A percentile compares a stretch with the other conserved stretches of the same genome.
Conservation (phyloP, 2,113 vertebrate genomes). For the Peromyscus polionotus region DNA sequence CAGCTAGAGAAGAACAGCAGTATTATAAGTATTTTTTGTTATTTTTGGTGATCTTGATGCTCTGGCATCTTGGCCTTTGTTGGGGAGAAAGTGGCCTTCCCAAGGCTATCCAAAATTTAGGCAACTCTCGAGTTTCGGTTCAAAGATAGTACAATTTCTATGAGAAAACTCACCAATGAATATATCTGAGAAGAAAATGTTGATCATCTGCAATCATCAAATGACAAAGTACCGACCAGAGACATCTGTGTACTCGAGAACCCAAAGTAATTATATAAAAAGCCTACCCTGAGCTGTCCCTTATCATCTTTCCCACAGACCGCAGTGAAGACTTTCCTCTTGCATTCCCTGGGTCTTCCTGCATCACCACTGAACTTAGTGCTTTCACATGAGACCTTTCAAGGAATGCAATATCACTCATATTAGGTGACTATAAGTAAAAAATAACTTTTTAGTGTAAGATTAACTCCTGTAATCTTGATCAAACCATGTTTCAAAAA, state of each 20-base stretch:
- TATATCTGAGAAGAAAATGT: neutral
- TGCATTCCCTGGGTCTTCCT: neutral
- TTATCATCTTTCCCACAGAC: rapidly evolving
- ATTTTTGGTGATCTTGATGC: neutral
- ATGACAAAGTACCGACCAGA: neutral
- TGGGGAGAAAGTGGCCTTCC: neutral
- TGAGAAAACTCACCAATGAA: neutral
- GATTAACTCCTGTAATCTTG: neutral
- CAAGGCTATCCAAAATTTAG: neutral
- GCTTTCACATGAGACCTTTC: rapidly evolving
- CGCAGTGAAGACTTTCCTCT: rapidly evolving
- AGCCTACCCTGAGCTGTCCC: rapidly evolving
- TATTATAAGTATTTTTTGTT: neutral
- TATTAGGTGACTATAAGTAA: neutral
- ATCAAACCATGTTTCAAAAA: neutral
- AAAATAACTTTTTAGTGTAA: neutral
- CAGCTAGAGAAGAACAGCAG: neutral
- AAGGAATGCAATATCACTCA: rapidly evolving
- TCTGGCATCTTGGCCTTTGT: neutral
- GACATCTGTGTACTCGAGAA: neutral
- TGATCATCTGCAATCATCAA: too few species aligned
- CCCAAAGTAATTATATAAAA: neutral
- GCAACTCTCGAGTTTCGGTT: too few species aligned
- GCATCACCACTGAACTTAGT: rapidly evolving
- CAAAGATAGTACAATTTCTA: neutral